Base-by-base conservation (phyloP, 2,113 vertebrate genomes). In the Dendropsophus ebraccatus region DNA sequence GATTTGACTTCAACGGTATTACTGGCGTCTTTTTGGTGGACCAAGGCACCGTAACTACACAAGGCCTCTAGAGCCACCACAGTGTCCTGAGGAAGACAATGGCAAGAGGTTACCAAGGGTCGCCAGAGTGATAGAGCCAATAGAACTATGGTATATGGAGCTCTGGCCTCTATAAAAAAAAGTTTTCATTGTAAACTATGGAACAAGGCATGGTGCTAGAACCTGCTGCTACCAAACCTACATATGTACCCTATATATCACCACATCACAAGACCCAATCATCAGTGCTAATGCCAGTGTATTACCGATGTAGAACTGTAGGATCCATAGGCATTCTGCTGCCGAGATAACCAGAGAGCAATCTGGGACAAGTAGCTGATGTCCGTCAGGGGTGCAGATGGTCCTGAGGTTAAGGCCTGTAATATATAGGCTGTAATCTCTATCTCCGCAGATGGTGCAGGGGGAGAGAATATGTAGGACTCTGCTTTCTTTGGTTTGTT, bases 21-120 rank as follows among this genome's bases (percentile, higher is more conserved):
- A 87, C 88, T 84, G 5, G 89, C 88, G 0, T 73, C 72, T 56
- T 4, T 28, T 17, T 82, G 17, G 0, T 89, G 80, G 0, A 89
- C 90, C 70, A 91, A 70, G 16, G 88, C 0, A 0, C 90, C 87
- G 0, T 92, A 94, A 28, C 88, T 88, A 54, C 91, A 88, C 85
- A 94, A 89, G 67, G 92, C 94, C 87, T 93, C 91, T 35, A 94
- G 88, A 30, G 91, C 93, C 76, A 93, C 92, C 74, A 93, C 91
- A 0, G 94, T 95, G 89, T 94, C 94, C 94, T 95, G 0, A 65
- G 47, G 50, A 35, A 28, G 21, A 6, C 1, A 32, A 23, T 19
- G 21, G 14, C 0, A 13, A 1, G 10, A 12, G 1, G 9, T 45
- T 28, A 80, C 5, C 37, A 9, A 45, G 1, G 1, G 9, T 14